Evolutionary conservation across 1,140 invertebrate genomes (phyloP).

Genomic region (Drosophila dunni): DNA sequence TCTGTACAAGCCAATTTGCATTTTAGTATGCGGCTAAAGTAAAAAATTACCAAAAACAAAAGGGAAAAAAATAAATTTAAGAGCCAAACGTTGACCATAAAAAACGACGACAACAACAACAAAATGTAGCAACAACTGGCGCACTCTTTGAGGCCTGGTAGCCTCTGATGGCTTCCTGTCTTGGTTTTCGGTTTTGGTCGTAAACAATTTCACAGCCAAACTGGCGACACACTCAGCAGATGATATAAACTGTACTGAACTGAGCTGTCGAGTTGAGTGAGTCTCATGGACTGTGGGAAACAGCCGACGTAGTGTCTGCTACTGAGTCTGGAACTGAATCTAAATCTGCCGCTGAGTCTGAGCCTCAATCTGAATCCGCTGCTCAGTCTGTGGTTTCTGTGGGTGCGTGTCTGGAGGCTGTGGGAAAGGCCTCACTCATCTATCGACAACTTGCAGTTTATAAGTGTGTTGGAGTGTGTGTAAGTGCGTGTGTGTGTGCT

Average conservation of each 20-base stretch:
- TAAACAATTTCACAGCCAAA: conserved; percentile 69
- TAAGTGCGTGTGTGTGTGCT: too few species aligned
- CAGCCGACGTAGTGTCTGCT: conserved; percentile 47
- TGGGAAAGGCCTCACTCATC: conserved; percentile 49
- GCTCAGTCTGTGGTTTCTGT: conserved; percentile 47
- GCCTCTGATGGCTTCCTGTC: conserved; percentile 62
- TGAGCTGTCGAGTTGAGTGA: neutral
- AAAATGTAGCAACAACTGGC: conserved; percentile 30
- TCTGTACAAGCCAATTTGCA: conserved; percentile 50
- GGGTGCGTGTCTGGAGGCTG: conserved; percentile 63
- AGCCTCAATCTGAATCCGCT: neutral
- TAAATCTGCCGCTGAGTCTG: too few species aligned
- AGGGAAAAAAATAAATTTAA: conserved; percentile 14
- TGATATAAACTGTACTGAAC: neutral
- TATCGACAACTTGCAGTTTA: conserved; percentile 13
- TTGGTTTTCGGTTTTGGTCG: conserved; percentile 48
- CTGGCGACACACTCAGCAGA: conserved; percentile 48
- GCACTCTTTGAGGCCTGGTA: conserved; percentile 42
- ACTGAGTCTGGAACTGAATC: neutral
- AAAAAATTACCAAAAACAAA: conserved; percentile 16
- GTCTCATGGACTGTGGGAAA: conserved; percentile 57
- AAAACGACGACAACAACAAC: conserved; percentile 28
- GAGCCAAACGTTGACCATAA: conserved; percentile 38
- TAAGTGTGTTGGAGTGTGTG: conserved; percentile 17
- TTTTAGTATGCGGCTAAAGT: conserved; percentile 26